Percentiles rank a stretch among this genome's conserved stretches.
phyloP scores from a whole-genome alignment of 2,888 invertebrate genomes.

The Acrocyrtus sp. region DNA sequence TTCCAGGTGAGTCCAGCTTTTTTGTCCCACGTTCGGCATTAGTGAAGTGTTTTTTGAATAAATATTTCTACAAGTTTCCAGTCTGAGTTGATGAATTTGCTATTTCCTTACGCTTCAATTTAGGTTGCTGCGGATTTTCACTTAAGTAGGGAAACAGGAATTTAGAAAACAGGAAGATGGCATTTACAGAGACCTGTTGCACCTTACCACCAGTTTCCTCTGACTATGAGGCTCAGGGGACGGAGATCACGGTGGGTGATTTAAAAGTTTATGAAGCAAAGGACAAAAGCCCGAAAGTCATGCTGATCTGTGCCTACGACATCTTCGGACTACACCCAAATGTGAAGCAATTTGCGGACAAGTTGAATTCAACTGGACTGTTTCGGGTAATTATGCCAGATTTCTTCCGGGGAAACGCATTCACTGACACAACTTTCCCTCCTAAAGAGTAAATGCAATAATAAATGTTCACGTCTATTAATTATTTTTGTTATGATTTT shows the following conservation, averaged over 20 bases:
- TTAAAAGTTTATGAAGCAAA: constrained; percentile 58
- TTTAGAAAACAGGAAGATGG: no score
- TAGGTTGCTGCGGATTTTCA: no score
- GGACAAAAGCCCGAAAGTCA: constrained; percentile 20
- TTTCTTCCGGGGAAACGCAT: constrained; percentile 52
- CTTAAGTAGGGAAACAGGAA: no score
- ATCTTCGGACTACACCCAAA: constrained; percentile 57
- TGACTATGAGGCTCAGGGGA: constrained; percentile 54
- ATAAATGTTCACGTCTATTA: not conserved
- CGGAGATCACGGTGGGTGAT: constrained; percentile 33
- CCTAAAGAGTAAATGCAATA: constrained; percentile 47
- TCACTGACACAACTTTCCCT: constrained; percentile 45
- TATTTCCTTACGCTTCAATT: no score
- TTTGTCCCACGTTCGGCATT: no score
- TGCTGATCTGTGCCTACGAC: constrained; percentile 56
- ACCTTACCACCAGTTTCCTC: constrained; percentile 58
- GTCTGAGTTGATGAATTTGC: no score
- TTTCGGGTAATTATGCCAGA: constrained; percentile 58
- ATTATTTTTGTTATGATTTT: not conserved
- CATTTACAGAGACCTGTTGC: constrained; percentile 51
- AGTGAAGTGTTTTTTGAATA: no score
- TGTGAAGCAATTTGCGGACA: constrained; percentile 54
- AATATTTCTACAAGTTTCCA: no score
- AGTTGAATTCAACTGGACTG: constrained; percentile 43
- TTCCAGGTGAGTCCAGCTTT: no score